A percentile compares a stretch with the other conserved stretches of the same genome.
Conservation (phyloP, 2,113 vertebrate genomes). For the Empidonax alnorum region DNA sequence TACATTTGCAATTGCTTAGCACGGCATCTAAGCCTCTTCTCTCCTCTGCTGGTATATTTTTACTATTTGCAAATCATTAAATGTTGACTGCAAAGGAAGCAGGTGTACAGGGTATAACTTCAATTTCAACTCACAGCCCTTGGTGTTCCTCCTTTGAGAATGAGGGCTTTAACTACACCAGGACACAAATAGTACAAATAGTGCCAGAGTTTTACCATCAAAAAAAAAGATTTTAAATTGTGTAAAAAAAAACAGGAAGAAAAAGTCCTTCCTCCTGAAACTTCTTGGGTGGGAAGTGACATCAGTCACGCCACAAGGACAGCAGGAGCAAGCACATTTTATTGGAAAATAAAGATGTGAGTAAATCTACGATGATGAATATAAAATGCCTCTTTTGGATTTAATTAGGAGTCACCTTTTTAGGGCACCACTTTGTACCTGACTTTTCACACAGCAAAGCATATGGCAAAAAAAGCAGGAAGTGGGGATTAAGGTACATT, state of each 20-base stretch:
- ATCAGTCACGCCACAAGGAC: constrained; percentile 22
- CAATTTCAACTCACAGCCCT: background rate
- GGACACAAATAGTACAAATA: background rate
- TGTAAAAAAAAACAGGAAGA: background rate
- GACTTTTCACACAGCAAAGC: constrained; percentile 48
- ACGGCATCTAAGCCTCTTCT: background rate
- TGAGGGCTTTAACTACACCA: background rate
- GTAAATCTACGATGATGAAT: constrained; percentile 45
- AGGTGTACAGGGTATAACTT: background rate
- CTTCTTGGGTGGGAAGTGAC: constrained; percentile 42
- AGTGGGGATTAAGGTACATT: constrained; percentile 66
- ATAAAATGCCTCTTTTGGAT: constrained; percentile 60
- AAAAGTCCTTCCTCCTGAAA: background rate
- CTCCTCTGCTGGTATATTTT: background rate
- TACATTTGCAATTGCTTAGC: background rate
- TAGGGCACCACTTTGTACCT: constrained; percentile 47
- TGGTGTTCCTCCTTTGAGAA: constrained; percentile 22
- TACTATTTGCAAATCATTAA: constrained; percentile 27
- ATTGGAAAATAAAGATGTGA: constrained; percentile 62
- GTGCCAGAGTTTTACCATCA: background rate
- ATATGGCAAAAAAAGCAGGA: constrained; percentile 58
- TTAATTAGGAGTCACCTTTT: constrained; percentile 61
- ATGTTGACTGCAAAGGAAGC: constrained; percentile 26
- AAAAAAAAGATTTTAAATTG: background rate
- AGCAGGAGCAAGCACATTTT: constrained; percentile 21